Evolutionary conservation across 2,797 vertebrate species (phyloP), one percentile per base, ranked within the genome.

Genomic region (Hybognathus amarus): DNA sequence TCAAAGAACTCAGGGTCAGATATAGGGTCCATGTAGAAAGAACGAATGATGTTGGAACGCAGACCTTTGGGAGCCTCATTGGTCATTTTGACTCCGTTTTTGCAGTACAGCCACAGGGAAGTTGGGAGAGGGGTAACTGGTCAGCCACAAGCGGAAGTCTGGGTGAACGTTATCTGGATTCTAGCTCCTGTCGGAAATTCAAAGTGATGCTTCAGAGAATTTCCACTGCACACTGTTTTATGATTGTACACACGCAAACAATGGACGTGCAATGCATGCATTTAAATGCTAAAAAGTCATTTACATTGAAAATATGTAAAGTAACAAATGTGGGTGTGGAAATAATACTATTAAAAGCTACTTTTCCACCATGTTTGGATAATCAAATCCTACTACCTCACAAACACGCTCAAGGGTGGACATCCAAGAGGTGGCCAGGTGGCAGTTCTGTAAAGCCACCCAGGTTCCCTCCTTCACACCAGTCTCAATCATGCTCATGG

Each of bases 371-470:
- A 75, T n/a, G 15, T 40, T 30, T 59, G 2, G 66, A 56, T 27
- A 0, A 68, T 63, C 11, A 63, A 63, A 42, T 63, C 80, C 88
- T 92, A 97, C 97, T 92, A 97, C 97, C 97, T 97, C 97, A 69
- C 97, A 97, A 61, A 97, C 94, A 92, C 93, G 95, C 91, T 98
- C 97, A 38, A 98, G 91, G 0, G 89, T 95, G 61, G 96, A 91
- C 97, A 97, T 98, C 97, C 97, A 98, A 4, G 96, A 98, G 13
- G 96, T 97, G 84, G 97, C 97, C 70, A 98, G 93, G 85, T 98
- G 97, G 83, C 96, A 98, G 38, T 97, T 98, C 88, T 98, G 97
- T 84, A 98, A 94, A 77, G 98, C 96, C 70, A 97, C 94, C 97
- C 97, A 97, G 0, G 94, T 94, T 80, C 97, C 97, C 68, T 97